Base-by-base conservation (phyloP, 2,888 invertebrate genomes). In the Drymonia ruficornis region DNA sequence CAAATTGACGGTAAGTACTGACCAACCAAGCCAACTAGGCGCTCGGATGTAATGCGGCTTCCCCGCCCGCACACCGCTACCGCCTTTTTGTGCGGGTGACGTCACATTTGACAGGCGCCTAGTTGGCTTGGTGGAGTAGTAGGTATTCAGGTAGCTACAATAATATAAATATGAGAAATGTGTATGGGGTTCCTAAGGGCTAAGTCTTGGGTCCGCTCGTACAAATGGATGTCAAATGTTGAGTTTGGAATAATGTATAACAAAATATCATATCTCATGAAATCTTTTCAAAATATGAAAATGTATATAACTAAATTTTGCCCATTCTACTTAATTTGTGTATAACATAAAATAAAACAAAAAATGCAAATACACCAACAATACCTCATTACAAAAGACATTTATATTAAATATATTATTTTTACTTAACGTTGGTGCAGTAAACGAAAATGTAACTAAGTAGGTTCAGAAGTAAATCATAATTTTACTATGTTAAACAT, bases 1-100 rank as follows among this genome's bases (percentile, higher is more conserved):
- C 69, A 65, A 65, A 38, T 34, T 34, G 34, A 18, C 18, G 15
- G 12, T 18, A 34, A 47, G 12, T n/a, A n/a, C n/a, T n/a, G n/a
- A n/a, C n/a, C n/a, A n/a, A n/a, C n/a, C n/a, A n/a, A n/a, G n/a
- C n/a, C n/a, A n/a, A n/a, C n/a, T n/a, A n/a, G n/a, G n/a, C n/a
- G n/a, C n/a, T n/a, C n/a, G n/a, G n/a, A n/a, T n/a, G n/a, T n/a
- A n/a, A n/a, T n/a, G n/a, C n/a, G n/a, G n/a, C n/a, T n/a, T n/a
- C n/a, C n/a, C n/a, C n/a, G n/a, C n/a, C n/a, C n/a, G n/a, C n/a
- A n/a, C n/a, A n/a, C n/a, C n/a, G n/a, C n/a, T n/a, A n/a, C n/a
- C n/a, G n/a, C n/a, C n/a, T n/a, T n/a, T n/a, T n/a, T n/a, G n/a
- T n/a, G n/a, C n/a, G n/a, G n/a, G n/a, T n/a, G n/a, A n/a, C n/a